Evolutionary conservation across 2,113 vertebrate genomes (phyloP).

Genomic region (Illadopsis cleaveri): DNA sequence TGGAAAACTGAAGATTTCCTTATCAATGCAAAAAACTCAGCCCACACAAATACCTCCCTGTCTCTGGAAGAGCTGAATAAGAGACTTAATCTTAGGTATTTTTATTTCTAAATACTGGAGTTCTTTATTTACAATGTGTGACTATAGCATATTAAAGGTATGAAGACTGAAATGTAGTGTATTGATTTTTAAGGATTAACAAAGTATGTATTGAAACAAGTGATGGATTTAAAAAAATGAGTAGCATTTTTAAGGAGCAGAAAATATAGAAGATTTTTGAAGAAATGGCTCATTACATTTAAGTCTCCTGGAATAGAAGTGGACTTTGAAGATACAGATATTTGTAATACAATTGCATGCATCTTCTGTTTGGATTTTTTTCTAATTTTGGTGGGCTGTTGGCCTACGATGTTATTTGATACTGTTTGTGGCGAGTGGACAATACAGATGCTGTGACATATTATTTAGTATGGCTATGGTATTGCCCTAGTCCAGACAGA

Average conservation of each 20-base stretch:
- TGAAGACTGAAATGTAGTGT: background rate
- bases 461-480: slow-evolving; percentile 52
- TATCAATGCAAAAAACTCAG: background rate
- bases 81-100: background rate
- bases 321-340: background rate
- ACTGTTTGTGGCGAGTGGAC: background rate
- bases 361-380: background rate
- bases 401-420: background rate
- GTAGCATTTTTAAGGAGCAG: background rate
- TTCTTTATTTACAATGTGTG: background rate
- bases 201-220: background rate
- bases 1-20: background rate
- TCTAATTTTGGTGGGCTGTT: background rate
- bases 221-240: background rate
- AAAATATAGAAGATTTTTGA: background rate
- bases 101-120: background rate
- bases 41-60: fast-evolving
- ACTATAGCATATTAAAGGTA: background rate
- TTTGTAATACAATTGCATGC: background rate
- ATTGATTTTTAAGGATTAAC: background rate
- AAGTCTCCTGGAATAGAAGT: background rate
- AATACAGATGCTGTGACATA: slow-evolving; percentile 25
- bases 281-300: background rate
- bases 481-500: slow-evolving; percentile 5
- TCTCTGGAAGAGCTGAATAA: background rate